These are phyloP conservation scores for Ageneiosus marmoratus DNA, from an alignment of 2,113 vertebrate genomes.

Conservation along the genomic window DNA sequence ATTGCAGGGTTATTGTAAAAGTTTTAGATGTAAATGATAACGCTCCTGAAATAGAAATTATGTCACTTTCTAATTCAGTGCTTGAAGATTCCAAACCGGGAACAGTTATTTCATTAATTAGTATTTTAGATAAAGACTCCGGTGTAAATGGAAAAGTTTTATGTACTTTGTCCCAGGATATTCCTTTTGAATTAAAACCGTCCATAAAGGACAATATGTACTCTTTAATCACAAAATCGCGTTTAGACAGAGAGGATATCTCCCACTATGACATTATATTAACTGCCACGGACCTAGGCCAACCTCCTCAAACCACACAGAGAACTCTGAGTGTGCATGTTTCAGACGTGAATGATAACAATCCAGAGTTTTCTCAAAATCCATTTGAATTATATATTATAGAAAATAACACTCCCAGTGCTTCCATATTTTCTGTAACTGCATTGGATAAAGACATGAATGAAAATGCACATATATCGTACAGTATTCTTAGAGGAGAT, in stretches of 20 bases:
- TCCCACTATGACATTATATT: conserved; percentile 64
- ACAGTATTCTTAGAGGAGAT: conserved; percentile 51
- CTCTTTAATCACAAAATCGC: conserved; percentile 62
- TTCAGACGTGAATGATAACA: conserved; percentile 67
- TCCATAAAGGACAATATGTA: conserved; percentile 69
- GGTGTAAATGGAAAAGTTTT: conserved; percentile 66
- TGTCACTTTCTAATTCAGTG: conserved; percentile 60
- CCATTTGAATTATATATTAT: conserved; percentile 63
- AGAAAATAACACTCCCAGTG: conserved; percentile 64
- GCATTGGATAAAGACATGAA: conserved; percentile 63
- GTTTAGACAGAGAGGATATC: conserved; percentile 62
- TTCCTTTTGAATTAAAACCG: conserved; percentile 69
- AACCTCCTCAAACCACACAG: conserved; percentile 54
- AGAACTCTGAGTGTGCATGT: conserved; percentile 59
- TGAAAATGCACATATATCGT: conserved; percentile 67
- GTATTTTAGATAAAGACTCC: conserved; percentile 63
- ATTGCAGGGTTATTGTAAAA: conserved; percentile 64
- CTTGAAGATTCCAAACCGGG: conserved; percentile 65
- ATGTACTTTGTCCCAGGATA: conserved; percentile 52
- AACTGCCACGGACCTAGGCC: conserved; percentile 65
- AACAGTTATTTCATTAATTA: conserved; percentile 65
- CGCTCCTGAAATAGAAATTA: conserved; percentile 66
- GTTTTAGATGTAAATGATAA: conserved; percentile 72
- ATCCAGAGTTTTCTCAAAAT: conserved; percentile 52
- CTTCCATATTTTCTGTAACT: conserved; percentile 56